A percentile compares a stretch with the other conserved stretches of the same genome.
Conservation (phyloP, 2,797 vertebrate genomes). For the Kryptopterus vitreolus region DNA sequence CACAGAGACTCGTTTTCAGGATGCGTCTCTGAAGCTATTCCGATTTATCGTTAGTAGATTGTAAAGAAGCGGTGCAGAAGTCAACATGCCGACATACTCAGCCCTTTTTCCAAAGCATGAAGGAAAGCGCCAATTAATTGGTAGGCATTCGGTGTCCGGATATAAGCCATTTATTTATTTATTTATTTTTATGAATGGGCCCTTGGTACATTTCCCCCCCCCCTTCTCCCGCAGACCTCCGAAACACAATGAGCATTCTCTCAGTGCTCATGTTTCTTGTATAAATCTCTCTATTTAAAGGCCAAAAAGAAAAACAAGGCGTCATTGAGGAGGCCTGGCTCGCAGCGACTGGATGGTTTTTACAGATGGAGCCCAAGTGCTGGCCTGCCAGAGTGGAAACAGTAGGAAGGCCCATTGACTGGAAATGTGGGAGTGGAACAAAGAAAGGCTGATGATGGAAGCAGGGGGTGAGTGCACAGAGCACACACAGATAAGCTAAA, state of each 20-base stretch:
- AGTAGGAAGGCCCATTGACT: slow-evolving; percentile 62
- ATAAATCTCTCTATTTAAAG: slow-evolving; percentile 78
- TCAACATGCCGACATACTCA: slow-evolving; percentile 11
- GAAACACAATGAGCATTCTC: slow-evolving; percentile 73
- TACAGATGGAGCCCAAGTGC: slow-evolving; percentile 69
- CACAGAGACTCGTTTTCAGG: slow-evolving; percentile 65
- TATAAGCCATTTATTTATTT: slow-evolving; percentile 58
- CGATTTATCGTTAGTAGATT: slow-evolving; percentile 57
- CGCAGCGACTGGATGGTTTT: slow-evolving; percentile 67
- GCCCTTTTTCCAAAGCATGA: neutral
- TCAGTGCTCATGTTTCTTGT: slow-evolving; percentile 65
- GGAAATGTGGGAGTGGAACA: slow-evolving; percentile 55
- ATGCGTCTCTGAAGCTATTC: slow-evolving; percentile 55
- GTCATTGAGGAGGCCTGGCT: slow-evolving; percentile 70
- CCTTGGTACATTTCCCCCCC: slow-evolving; percentile 64
- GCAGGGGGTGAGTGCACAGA: slow-evolving; percentile 52
- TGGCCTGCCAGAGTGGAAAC: slow-evolving; percentile 65
- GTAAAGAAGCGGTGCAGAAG: slow-evolving; percentile 64
- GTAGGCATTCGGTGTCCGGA: slow-evolving; percentile 13
- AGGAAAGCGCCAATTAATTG: neutral
- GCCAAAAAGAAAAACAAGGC: slow-evolving; percentile 70
- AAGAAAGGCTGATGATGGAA: slow-evolving; percentile 51
- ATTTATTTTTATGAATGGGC: slow-evolving; percentile 75
- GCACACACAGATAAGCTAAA: slow-evolving; percentile 32
- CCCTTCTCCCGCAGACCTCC: slow-evolving; percentile 57